Evolutionary conservation across 2,888 invertebrate genomes (phyloP).

Genomic region (Aplocera efformata): DNA sequence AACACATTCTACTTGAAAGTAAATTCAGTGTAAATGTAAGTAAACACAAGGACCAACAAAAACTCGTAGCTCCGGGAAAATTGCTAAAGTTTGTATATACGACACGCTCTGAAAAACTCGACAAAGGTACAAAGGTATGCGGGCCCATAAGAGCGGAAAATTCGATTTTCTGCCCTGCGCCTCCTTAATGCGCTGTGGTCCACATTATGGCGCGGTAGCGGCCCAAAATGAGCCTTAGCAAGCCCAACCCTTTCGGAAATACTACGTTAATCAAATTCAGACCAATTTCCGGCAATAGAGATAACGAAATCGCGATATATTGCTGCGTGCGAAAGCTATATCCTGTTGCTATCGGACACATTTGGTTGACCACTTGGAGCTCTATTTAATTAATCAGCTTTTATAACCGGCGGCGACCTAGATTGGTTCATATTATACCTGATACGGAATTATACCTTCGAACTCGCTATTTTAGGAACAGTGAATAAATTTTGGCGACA

Average conservation of each 20-base stretch:
- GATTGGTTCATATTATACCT: constrained; percentile 10
- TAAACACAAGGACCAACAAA: constrained; percentile 23
- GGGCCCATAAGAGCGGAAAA: constrained; percentile 64
- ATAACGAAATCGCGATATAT: constrained; percentile 65
- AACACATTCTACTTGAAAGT: constrained; percentile 16
- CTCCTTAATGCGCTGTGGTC: constrained; percentile 57
- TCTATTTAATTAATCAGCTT: constrained; percentile 1
- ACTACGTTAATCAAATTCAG: constrained; percentile 71
- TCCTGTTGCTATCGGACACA: constrained; percentile 25
- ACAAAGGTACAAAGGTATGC: constrained; percentile 54
- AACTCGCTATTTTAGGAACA: background rate
- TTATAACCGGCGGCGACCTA: constrained; percentile 13
- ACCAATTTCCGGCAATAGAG: constrained; percentile 63
- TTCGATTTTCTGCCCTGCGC: constrained; percentile 73
- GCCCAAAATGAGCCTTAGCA: constrained; percentile 15
- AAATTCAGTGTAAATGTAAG: constrained; percentile 24
- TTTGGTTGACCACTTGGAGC: constrained; percentile 10
- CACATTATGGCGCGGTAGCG: constrained; percentile 38
- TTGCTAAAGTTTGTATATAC: constrained; percentile 52
- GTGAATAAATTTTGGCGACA: no score
- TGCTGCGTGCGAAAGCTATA: constrained; percentile 40
- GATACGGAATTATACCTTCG: constrained; percentile 9
- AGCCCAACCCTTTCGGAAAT: constrained; percentile 65
- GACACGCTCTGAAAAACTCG: constrained; percentile 62
- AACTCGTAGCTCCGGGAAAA: constrained; percentile 20